Base-by-base conservation (phyloP, 2,797 vertebrate species). In the Serranus cabrilla region DNA sequence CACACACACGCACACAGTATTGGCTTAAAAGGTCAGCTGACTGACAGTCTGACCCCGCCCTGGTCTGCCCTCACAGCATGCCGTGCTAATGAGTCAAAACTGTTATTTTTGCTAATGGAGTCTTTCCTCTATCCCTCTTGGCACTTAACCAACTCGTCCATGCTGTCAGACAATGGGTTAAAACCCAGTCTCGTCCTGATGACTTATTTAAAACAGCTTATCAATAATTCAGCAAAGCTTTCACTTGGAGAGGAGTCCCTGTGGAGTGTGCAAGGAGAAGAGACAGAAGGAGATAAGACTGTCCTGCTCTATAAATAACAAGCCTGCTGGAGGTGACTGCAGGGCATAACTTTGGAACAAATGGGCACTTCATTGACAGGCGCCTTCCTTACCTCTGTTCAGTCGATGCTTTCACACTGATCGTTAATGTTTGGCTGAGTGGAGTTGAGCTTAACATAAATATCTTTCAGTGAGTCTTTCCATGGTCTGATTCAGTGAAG, bases 221-320 rank as follows among this genome's bases (percentile, higher is more conserved):
- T 95, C 92, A 92, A 95, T 95, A 92, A 93, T 96, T 94, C 69
- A 95, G 56, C 25, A 20, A 86, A 84, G 85, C 88, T 91, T 93
- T 92, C 88, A 74, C 89, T 89, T 20, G 60, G 75, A 75, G 87
- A 89, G 74, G 61, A 71, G 84, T 84, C 87, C 84, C 88, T 80
- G 83, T 70, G 83, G 92, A 90, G 83, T 23, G 31, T 74, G 81
- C 46, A 56, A 65, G 71, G 69, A 86, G 68, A 73, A 46, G 75
- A 77, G 74, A 80, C 73, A 57, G 71, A 77, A 63, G 60, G 70
- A 79, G 78, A 87, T 75, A 68, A 71, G 83, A 72, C 78, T 50
- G 60, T 74, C 71, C 82, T 57, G 56, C 65, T 89, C 85, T 90
- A 90, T 90, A 90, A 90, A 92, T 92, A 93, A 83, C 74, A 54